Conservation (phyloP, 2,888 invertebrate species). For the Cantharis nigra region DNA sequence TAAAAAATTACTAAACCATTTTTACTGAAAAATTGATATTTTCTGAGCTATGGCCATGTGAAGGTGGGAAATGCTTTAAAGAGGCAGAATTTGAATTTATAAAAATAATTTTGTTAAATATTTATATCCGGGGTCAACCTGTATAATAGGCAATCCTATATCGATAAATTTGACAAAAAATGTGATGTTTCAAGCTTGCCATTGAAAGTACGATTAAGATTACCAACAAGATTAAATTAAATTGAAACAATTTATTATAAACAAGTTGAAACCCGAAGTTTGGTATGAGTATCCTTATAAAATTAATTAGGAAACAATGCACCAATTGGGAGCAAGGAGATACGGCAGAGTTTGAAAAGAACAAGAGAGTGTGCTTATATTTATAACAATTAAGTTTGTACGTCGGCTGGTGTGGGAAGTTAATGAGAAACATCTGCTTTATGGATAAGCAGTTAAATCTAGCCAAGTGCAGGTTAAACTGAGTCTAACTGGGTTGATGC, state of each 20-base stretch:
- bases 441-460: conserved; percentile 7
- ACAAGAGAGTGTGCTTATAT: neutral
- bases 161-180: too few species aligned
- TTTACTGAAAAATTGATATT: too few species aligned
- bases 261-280: neutral
- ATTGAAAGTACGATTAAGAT: too few species aligned
- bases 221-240: neutral
- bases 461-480: conserved; percentile 15
- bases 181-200: too few species aligned
- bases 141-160: too few species aligned
- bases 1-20: too few species aligned
- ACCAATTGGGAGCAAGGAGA: neutral
- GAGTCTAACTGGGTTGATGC: conserved; percentile 13
- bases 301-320: neutral
- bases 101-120: too few species aligned
- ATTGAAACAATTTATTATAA: neutral
- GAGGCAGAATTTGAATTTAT: too few species aligned
- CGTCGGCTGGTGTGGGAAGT: conserved; percentile 7
- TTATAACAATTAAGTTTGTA: neutral
- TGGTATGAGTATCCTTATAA: neutral
- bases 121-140: too few species aligned
- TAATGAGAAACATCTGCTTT: conserved; percentile 20
- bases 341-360: neutral
- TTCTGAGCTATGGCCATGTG: too few species aligned
- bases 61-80: too few species aligned